Evolutionary conservation across 2,888 invertebrate species (phyloP).

Genomic region (Drosophila mimetica): DNA sequence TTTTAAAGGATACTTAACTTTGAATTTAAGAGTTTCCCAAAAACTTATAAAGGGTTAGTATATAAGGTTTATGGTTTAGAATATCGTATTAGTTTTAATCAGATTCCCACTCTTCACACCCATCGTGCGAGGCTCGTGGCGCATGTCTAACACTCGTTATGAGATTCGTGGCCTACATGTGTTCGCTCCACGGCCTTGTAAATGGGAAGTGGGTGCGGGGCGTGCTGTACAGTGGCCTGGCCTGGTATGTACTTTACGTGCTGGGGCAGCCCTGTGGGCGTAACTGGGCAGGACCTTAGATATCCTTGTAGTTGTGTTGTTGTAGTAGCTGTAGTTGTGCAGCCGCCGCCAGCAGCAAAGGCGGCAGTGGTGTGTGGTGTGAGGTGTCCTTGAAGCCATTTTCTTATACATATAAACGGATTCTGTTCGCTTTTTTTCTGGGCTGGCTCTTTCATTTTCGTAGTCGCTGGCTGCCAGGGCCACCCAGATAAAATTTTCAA

Average conservation of each 20-base stretch:
- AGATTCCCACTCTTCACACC: neutral
- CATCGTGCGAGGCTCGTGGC: conserved; percentile 49
- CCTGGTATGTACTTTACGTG: conserved; percentile 64
- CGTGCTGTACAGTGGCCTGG: conserved; percentile 50
- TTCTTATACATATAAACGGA: conserved; percentile 75
- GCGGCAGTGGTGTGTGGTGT: no score
- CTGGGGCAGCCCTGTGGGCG: conserved; percentile 52
- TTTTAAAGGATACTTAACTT: no score
- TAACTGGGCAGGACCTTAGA: conserved; percentile 28
- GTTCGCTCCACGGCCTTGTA: conserved; percentile 76
- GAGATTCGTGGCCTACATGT: conserved; percentile 78
- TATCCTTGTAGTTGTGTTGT: conserved; percentile 32
- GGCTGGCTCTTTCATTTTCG: conserved; percentile 24
- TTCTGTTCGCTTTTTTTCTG: conserved; percentile 32
- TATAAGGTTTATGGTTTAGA: no score
- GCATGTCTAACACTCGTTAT: conserved; percentile 78
- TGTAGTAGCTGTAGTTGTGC: conserved; percentile 36
- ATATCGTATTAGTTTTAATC: no score
- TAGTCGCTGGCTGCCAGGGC: conserved; percentile 51
- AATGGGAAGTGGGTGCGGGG: conserved; percentile 74
- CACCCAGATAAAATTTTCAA: conserved; percentile 68
- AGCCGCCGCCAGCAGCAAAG: conserved; percentile 52
- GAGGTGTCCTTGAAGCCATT: conserved; percentile 73
- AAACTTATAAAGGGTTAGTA: no score
- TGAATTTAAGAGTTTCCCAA: no score